A percentile compares a stretch with the other conserved stretches of the same genome.
phyloP scores from a whole-genome alignment of 2,113 vertebrate genomes.

The Notiomystis cincta region DNA sequence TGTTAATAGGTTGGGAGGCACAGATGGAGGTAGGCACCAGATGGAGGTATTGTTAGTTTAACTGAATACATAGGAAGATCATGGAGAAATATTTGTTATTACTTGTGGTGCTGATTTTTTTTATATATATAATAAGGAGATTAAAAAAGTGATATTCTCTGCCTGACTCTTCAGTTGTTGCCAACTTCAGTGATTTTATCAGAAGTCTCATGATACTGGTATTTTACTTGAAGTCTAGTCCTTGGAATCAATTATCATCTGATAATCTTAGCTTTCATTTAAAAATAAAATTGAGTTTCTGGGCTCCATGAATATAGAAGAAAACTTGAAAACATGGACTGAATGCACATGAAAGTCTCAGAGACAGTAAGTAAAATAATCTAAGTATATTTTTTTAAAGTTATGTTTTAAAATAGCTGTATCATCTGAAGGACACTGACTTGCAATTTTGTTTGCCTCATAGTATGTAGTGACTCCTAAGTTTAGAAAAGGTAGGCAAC shows the following conservation, averaged over 20 bases:
- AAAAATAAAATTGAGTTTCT: conserved; percentile 38
- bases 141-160: neutral
- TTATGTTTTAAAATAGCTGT: neutral
- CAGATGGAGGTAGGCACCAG: conserved; percentile 7
- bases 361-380: neutral
- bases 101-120: neutral
- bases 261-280: conserved; percentile 17
- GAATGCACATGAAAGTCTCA: neutral
- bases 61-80: neutral
- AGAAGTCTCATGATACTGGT: neutral
- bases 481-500: neutral
- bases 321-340: neutral
- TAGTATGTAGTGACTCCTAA: neutral
- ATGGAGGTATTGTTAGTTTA: conserved; percentile 22
- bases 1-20: conserved; percentile 33
- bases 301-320: neutral
- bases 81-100: conserved; percentile 12
- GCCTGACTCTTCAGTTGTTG: neutral
- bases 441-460: neutral
- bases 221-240: neutral
- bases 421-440: neutral
- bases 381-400: neutral
- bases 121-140: neutral
- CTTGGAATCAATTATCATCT: conserved; percentile 10
- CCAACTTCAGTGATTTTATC: conserved; percentile 10